Evolutionary conservation across 2,797 vertebrate genomes (phyloP), one percentile per base, ranked within the genome.

Genomic region (Trachurus trachurus): DNA sequence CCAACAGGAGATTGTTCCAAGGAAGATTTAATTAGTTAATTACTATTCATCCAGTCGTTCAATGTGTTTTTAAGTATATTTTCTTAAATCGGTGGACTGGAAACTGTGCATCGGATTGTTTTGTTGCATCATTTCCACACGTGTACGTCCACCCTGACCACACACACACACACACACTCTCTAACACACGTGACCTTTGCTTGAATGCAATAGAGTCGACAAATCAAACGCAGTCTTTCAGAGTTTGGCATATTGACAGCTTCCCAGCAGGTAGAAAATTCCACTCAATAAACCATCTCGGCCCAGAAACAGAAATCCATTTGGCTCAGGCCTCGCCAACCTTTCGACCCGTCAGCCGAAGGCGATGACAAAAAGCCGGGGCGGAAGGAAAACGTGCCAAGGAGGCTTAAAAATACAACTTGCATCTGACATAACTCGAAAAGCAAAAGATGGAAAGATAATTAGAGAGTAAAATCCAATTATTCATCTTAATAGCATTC

Each of bases 161-260:
- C 74, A 67, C n/a, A 66, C 37, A 67, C n/a, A 66, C 37, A 47
- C 16, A 68, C 74, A 67, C n/a, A 66, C 37, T 62, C 50, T 62
- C 21, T 71, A 31, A 44, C 39, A 73, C 52, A 39, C n/a, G 37
- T 84, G 77, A 84, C 82, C 84, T 87, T 88, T 86, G 77, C 76
- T 73, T 80, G 79, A 81, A 79, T 59, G 69, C 61, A 82, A 47
- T 59, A 62, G 57, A 85, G 78, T 71, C 45, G 85, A 78, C 74
- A 84, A 88, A 87, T 90, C 88, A 91, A 86, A 87, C 53, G 60
- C 40, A 72, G 74, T 83, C 84, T 90, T 85, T 78, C 9, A 19
- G 81, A 68, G 61, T 88, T 86, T 87, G 86, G 63, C 74, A 72
- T 87, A 90, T 91, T 89, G 90, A 86, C 88, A 87, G 81, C 65